Percentiles rank a stretch among this genome's conserved stretches.
These are phyloP conservation scores for Chesias legatella DNA, from an alignment of 2,888 invertebrate species.

Conservation along the genomic window DNA sequence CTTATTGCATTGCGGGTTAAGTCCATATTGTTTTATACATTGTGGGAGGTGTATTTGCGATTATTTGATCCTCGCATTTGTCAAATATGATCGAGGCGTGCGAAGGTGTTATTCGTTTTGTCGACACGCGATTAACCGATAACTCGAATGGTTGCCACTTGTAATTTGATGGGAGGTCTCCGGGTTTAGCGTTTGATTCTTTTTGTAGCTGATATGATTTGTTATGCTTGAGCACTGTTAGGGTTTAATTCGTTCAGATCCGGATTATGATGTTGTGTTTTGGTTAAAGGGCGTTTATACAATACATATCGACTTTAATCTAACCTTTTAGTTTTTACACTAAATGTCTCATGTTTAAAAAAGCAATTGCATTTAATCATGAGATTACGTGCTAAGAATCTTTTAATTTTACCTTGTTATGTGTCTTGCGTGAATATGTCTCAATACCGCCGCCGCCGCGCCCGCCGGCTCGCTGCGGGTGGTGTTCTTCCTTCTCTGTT, in stretches of 20 bases:
- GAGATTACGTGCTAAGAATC: slow-evolving; percentile 31
- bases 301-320: background rate
- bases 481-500: slow-evolving; percentile 49
- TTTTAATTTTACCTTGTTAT: slow-evolving; percentile 35
- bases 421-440: slow-evolving; percentile 39
- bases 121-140: slow-evolving; percentile 66
- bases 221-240: slow-evolving; percentile 16
- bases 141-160: slow-evolving; percentile 60
- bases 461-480: slow-evolving; percentile 54
- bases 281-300: slow-evolving; percentile 1
- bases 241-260: slow-evolving; percentile 15
- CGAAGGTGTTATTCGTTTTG: slow-evolving; percentile 66
- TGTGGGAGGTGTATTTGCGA: slow-evolving; percentile 44
- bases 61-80: slow-evolving; percentile 62
- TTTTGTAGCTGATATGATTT: slow-evolving; percentile 22
- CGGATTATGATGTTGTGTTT: slow-evolving; percentile 4
- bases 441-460: slow-evolving; percentile 43
- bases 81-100: slow-evolving; percentile 63
- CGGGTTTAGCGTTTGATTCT: slow-evolving; percentile 43
- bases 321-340: background rate
- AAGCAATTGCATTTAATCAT: slow-evolving; percentile 24
- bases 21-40: slow-evolving; percentile 34
- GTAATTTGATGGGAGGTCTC: slow-evolving; percentile 66
- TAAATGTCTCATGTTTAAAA: no score
- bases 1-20: slow-evolving; percentile 36